Base-by-base conservation (phyloP, 2,888 invertebrate genomes). In the Ditylenchus weischeri region DNA sequence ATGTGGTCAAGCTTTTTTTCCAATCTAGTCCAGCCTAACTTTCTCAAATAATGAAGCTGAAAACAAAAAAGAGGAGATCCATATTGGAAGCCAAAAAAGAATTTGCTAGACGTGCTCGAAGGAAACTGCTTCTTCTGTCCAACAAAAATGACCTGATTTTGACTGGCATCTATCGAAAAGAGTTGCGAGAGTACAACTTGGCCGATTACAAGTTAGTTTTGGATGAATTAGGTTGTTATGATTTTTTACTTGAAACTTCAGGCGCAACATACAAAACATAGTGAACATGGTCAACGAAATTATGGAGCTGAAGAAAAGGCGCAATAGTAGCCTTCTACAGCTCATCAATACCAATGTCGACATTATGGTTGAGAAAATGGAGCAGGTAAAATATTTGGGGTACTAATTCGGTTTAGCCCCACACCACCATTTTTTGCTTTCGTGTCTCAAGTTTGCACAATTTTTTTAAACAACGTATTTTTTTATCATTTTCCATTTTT, bases 121-220 rank as follows among this genome's bases (percentile, higher is more conserved):
- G 50, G 6, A 50, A 50, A 50, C 2, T 50, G 50, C 50, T 50
- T 21, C 50, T 19, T 19, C 18, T 50, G n/a, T 18, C n/a, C 18
- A 50, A 50, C 50, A 50, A 50, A 21, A 50, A 50, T 50, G 50
- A 50, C 21, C 50, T 50, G 18, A 21, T 50, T 50, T 21, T 50
- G n/a, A 50, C 50, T 21, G 50, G 50, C 6, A 19, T 21, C 6
- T 50, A 50, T 50, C 18, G 50, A 21, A 18, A 50, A 21, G 50
- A 19, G 50, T 21, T 50, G 5, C 18, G 50, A 50, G 50, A 50
- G 50, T 21, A 50, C 50, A 50, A 18, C 18, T 21, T 50, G n/a
- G 50, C 50, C 2, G 21, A 21, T 50, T 21, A 50, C 50, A 50
- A 6, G 50, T 50, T 18, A 50, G 50, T 50, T 50, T 50, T 50